Conservation (phyloP, 2,113 vertebrate genomes). For the Anser brachyrhynchus region DNA sequence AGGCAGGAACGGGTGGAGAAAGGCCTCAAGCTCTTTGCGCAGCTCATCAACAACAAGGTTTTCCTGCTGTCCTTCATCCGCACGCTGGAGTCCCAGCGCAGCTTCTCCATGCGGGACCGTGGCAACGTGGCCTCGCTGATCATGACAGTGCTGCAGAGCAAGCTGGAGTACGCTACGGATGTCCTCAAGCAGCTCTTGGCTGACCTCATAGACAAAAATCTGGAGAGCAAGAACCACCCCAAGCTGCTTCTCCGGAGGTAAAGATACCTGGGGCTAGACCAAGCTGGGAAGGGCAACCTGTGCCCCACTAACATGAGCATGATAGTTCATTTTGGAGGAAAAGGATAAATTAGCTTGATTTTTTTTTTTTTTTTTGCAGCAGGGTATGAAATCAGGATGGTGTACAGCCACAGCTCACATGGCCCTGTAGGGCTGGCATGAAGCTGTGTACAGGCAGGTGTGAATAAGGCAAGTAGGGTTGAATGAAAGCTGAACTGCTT, state of each 20-base stretch:
- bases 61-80: constrained; percentile 97
- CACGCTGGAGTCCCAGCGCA: constrained; percentile 93
- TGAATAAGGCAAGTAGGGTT: background rate
- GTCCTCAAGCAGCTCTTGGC: constrained; percentile 97
- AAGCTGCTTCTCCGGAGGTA: constrained; percentile 95
- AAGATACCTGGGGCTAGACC: background rate
- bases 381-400: background rate
- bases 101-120: constrained; percentile 97
- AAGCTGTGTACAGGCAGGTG: background rate
- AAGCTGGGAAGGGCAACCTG: background rate
- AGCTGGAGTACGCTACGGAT: constrained; percentile 95
- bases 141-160: constrained; percentile 96
- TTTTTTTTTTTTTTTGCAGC: background rate
- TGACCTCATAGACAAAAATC: constrained; percentile 97
- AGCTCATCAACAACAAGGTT: constrained; percentile 98
- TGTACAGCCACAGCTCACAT: fast-evolving
- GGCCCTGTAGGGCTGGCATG: background rate
- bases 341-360: background rate
- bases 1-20: constrained; percentile 96
- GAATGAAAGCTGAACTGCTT: background rate
- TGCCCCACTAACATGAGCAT: fast-evolving
- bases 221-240: constrained; percentile 99
- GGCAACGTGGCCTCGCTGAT: constrained; percentile 97
- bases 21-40: constrained; percentile 94
- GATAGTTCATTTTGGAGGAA: fast-evolving